Conservation (phyloP, 2,797 vertebrate genomes). For the Okamejei kenojei region DNA sequence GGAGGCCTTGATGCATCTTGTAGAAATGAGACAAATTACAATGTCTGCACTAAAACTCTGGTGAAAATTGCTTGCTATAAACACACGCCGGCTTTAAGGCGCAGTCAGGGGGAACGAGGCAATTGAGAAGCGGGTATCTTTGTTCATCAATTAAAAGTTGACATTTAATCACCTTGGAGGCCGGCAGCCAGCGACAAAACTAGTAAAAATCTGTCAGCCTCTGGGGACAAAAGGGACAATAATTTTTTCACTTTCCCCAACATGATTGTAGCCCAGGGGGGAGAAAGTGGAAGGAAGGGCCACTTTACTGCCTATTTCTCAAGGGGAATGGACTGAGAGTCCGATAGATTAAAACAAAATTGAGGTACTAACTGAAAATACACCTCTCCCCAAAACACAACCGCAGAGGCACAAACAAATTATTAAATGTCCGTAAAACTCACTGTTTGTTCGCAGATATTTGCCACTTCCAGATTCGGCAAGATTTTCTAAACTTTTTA, state of each 20-base stretch:
- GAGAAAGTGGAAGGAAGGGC: background rate
- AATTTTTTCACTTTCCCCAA: slow-evolving; percentile 32
- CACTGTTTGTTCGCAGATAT: no score
- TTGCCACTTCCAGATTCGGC: no score
- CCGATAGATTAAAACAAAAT: slow-evolving; percentile 27
- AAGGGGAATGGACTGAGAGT: background rate
- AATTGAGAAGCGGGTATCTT: slow-evolving; percentile 3
- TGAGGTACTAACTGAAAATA: background rate
- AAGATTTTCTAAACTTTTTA: no score
- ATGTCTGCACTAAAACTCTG: background rate
- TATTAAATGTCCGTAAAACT: no score
- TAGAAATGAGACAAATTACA: slow-evolving; percentile 15
- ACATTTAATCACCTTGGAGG: slow-evolving; percentile 23
- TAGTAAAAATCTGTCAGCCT: slow-evolving; percentile 18
- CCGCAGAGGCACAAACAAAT: background rate
- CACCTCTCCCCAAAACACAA: background rate
- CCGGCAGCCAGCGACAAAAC: slow-evolving; percentile 30
- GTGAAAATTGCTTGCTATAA: slow-evolving; percentile 18
- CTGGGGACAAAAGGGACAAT: slow-evolving; percentile 19
- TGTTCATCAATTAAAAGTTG: slow-evolving; percentile 32
- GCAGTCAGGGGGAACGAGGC: slow-evolving; percentile 15
- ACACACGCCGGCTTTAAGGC: slow-evolving; percentile 3
- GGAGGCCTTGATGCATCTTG: slow-evolving; percentile 6
- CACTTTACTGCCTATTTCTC: slow-evolving; percentile 7
- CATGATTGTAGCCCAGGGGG: slow-evolving; percentile 15